Evolutionary conservation across 1,140 invertebrate species (phyloP).

Genomic region (Laodelphax striatellus): DNA sequence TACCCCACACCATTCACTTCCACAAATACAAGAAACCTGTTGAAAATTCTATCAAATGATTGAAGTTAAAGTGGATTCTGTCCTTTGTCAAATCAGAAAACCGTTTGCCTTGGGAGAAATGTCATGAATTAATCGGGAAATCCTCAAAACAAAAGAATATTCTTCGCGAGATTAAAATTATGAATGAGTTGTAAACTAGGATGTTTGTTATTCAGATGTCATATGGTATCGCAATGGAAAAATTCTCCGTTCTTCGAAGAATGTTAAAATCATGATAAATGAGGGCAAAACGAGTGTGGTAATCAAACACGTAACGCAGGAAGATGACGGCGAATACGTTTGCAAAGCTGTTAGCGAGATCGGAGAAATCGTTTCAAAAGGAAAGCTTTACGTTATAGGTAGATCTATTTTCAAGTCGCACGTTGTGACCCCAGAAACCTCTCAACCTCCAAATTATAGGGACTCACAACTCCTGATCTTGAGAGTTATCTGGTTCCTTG

Average conservation of each 20-base stretch:
- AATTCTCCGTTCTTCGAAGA: conserved; percentile 56
- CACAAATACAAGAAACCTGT: no score
- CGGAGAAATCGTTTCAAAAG: conserved; percentile 67
- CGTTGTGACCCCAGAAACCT: neutral
- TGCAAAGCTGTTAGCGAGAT: conserved; percentile 76
- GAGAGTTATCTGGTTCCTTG: no score
- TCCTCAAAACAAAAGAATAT: no score
- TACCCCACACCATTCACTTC: no score
- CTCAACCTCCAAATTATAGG: no score
- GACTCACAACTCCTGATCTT: no score
- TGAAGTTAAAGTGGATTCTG: no score
- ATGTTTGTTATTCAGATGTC: conserved; percentile 48
- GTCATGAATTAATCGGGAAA: no score
- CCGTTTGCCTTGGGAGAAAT: no score
- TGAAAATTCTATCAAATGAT: no score
- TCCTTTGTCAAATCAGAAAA: no score
- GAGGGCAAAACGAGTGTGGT: conserved; percentile 60
- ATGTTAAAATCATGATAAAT: conserved; percentile 56
- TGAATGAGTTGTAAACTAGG: neutral
- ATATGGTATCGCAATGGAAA: conserved; percentile 84
- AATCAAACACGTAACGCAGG: conserved; percentile 51
- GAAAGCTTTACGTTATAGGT: conserved; percentile 58
- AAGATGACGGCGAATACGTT: conserved; percentile 70
- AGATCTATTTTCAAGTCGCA: conserved; percentile 7
- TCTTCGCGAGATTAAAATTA: no score